Percentiles rank a stretch among this genome's conserved stretches.
Conservation (phyloP, 2,797 vertebrate genomes). For the Epinephelus malabaricus region DNA sequence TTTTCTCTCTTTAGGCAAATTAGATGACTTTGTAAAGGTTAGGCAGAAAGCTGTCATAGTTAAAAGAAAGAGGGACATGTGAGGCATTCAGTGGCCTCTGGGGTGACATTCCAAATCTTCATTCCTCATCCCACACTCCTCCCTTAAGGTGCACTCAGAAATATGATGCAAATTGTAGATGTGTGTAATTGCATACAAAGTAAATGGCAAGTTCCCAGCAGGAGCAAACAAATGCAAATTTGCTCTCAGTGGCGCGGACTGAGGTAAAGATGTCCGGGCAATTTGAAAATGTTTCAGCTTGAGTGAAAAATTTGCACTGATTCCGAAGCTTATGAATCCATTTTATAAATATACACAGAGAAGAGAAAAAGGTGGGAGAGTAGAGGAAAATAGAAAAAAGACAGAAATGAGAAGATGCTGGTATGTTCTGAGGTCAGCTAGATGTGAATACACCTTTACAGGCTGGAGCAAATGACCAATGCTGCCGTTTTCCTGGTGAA, state of each 20-base stretch:
- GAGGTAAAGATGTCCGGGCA: neutral
- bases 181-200: neutral
- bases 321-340: neutral
- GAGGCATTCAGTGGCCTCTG: neutral
- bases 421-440: neutral
- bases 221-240: neutral
- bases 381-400: neutral
- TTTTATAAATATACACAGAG: neutral
- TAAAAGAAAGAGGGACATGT: neutral
- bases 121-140: neutral
- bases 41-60: neutral
- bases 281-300: neutral
- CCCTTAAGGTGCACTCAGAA: neutral
- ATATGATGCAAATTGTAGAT: neutral
- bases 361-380: neutral
- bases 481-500: neutral
- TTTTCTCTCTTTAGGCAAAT: neutral
- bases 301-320: neutral
- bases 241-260: neutral
- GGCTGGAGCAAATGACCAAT: neutral
- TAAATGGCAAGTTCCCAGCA: neutral
- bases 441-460: neutral
- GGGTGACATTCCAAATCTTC: neutral
- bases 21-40: neutral
- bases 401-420: neutral